Conservation (phyloP, 2,113 vertebrate species). For the Vulpes lagopus region DNA sequence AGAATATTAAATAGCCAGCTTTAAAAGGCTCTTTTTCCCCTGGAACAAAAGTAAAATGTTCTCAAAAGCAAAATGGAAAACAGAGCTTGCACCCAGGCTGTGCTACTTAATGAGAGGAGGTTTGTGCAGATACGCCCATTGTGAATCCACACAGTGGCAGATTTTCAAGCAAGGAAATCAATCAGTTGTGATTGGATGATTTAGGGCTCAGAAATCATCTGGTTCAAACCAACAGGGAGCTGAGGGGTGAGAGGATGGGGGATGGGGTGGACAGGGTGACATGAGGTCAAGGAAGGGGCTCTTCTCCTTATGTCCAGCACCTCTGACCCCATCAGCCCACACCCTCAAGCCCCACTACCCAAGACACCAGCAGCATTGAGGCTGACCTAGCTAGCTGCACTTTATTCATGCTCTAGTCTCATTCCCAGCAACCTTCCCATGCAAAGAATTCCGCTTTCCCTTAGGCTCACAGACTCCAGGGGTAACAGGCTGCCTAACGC, state of each 20-base stretch:
- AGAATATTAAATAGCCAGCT: constrained; percentile 71
- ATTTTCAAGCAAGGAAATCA: constrained; percentile 55
- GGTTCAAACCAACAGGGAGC: constrained; percentile 61
- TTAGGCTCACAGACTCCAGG: neutral
- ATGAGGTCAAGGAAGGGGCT: constrained; percentile 25
- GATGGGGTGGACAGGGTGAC: neutral
- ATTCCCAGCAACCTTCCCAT: accelerated
- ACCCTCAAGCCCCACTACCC: neutral
- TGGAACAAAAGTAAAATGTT: constrained; percentile 73
- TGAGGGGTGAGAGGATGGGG: neutral
- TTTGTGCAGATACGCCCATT: constrained; percentile 54
- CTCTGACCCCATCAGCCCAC: neutral
- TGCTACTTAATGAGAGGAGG: constrained; percentile 51
- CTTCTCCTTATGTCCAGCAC: neutral
- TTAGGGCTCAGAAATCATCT: constrained; percentile 40
- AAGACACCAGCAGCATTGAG: neutral
- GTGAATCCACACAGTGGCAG: constrained; percentile 33
- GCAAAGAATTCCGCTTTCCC: neutral
- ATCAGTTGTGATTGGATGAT: neutral
- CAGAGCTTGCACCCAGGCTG: constrained; percentile 46
- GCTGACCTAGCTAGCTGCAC: neutral
- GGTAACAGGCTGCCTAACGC: neutral
- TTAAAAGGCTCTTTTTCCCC: constrained; percentile 66
- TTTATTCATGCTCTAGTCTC: neutral
- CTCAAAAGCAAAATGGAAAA: constrained; percentile 59